Conservation (phyloP, 2,888 invertebrate genomes). For the Acanthococcus lagerstroemiae region DNA sequence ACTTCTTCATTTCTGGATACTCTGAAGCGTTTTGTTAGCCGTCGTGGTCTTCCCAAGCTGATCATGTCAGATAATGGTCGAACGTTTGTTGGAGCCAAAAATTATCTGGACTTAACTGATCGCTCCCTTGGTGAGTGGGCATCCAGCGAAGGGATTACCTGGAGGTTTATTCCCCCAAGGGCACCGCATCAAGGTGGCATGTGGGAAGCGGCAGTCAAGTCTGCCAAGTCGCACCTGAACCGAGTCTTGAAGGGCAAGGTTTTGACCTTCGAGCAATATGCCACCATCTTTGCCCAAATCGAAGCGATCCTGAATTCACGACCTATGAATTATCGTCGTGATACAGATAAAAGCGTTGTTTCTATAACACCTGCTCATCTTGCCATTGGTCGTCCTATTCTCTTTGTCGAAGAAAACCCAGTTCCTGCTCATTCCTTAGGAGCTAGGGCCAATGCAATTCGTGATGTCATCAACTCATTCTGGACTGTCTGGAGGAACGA, state of each 20-base stretch:
- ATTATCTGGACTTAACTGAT: background rate
- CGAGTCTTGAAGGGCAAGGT: background rate
- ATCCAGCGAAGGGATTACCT: constrained; percentile 33
- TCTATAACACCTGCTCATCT: constrained; percentile 40
- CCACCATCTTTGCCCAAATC: no score
- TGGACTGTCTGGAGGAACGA: no score
- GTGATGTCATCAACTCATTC: no score
- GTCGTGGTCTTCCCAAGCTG: constrained; percentile 34
- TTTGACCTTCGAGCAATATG: constrained; percentile 2
- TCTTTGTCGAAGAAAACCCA: no score
- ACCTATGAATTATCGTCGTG: constrained; percentile 36
- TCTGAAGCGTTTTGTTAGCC: constrained; percentile 34
- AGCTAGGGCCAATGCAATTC: no score
- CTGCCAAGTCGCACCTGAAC: background rate
- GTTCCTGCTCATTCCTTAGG: no score
- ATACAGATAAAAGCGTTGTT: constrained; percentile 34
- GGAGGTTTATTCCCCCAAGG: constrained; percentile 24
- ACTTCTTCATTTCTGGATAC: background rate
- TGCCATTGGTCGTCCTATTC: constrained; percentile 37
- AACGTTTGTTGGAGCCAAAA: constrained; percentile 10
- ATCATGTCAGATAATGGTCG: constrained; percentile 19
- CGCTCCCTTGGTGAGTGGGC: background rate
- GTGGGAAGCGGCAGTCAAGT: constrained; percentile 19
- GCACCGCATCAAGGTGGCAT: constrained; percentile 8
- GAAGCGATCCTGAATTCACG: no score